phyloP scores from a whole-genome alignment of 2,113 vertebrate genomes.

The Albula goreensis region DNA sequence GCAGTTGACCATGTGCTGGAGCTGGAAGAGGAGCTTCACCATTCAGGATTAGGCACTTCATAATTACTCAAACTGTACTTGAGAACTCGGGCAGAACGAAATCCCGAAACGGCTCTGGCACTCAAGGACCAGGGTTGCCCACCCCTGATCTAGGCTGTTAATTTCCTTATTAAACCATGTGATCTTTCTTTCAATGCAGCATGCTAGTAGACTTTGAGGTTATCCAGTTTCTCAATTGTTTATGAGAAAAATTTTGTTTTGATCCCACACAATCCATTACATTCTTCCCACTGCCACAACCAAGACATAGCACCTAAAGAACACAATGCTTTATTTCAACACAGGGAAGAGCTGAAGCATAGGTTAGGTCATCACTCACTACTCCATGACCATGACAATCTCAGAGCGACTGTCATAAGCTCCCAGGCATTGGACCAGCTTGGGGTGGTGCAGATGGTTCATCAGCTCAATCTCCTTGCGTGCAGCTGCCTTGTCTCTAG shows the following conservation, averaged over 20 bases:
- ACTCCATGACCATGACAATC: conserved; percentile 84
- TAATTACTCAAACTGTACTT: too few species aligned
- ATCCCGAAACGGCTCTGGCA: too few species aligned
- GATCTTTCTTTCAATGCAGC: too few species aligned
- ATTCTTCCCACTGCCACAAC: background rate
- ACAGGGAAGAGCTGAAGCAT: background rate
- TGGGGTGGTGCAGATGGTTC: conserved; percentile 78
- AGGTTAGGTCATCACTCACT: conserved; percentile 69
- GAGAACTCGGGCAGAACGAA: too few species aligned
- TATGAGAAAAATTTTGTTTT: background rate
- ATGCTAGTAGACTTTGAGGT: too few species aligned
- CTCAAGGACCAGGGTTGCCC: too few species aligned
- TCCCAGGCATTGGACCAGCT: conserved; percentile 77
- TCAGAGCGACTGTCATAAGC: conserved; percentile 70
- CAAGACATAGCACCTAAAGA: background rate
- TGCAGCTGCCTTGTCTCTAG: conserved; percentile 67
- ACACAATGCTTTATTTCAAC: background rate
- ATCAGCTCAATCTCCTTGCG: conserved; percentile 78
- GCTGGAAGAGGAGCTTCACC: too few species aligned
- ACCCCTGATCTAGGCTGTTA: too few species aligned
- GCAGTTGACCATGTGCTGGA: too few species aligned
- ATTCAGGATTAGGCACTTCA: too few species aligned
- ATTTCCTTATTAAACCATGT: too few species aligned
- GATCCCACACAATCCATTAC: background rate
- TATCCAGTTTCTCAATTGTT: too few species aligned